Base-by-base conservation (phyloP, 2,113 vertebrate genomes). In the Ciconia maguari region DNA sequence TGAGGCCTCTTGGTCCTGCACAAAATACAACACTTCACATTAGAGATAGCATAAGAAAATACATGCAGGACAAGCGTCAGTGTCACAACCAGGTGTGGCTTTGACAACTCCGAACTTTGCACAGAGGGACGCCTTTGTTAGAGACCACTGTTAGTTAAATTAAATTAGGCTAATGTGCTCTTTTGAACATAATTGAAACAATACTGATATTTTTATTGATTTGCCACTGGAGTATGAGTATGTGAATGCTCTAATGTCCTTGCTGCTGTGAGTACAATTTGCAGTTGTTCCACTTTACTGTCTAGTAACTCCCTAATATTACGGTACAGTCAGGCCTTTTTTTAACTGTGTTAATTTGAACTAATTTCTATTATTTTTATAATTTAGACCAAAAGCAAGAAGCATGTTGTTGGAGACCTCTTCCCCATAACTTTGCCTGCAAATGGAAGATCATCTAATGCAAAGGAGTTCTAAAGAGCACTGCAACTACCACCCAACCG, bases 161-260 rank as follows among this genome's bases (percentile, higher is more conserved):
- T 87, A 61, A 83, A 83, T 90, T 92, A 92, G 42, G 16, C 41
- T 91, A 58, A 80, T 74, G 36, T 36, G 46, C 46, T 91, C 44
- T 93, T 90, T 49, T 78, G 77, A 70, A 60, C 26, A 10, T 70
- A 91, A 84, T 48, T 78, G 38, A 75, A 89, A 75, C 30, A 2
- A 78, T 81, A 15, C 16, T 72, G 42, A 64, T 91, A 60, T 71
- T 91, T 81, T n/a, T 87, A 76, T 78, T 93, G 89, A 72, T 95
- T 76, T 87, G 34, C 54, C 30, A 8, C 62, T 25, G 19, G 41
- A 87, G 24, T 46, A 76, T 16, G 41, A 87, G 24, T 46, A 76
- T 16, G 65, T n/a, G 66, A 68, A 61, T 68, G 42, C 48, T 95
- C 27, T 78, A 34, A 48, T 60, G 66, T 52, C 51, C 60, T 69